A percentile compares a stretch with the other conserved stretches of the same genome.
Evolutionary conservation across 2,113 vertebrate genomes (phyloP).

Genomic region (Hippocampus abdominalis): DNA sequence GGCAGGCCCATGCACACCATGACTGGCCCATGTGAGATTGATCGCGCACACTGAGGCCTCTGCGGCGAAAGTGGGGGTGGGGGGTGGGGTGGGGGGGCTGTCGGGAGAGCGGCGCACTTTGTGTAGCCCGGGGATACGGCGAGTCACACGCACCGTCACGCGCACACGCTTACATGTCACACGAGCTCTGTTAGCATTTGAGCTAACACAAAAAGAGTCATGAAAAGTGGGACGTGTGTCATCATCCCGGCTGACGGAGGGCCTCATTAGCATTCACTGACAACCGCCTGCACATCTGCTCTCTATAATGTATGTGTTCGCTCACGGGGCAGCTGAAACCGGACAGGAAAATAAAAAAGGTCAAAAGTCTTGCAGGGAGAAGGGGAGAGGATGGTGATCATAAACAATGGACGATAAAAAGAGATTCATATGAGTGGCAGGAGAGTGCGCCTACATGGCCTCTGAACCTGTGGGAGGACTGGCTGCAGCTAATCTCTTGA

Average conservation of each 20-base stretch:
- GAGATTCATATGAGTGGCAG: constrained; percentile 65
- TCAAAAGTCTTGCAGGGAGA: constrained; percentile 73
- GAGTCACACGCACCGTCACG: constrained; percentile 24
- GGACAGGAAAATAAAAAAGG: constrained; percentile 73
- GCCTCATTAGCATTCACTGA: constrained; percentile 68
- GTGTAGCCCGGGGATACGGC: constrained; percentile 55
- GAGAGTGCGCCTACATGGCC: constrained; percentile 54
- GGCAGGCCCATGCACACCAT: constrained; percentile 67
- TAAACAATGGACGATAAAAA: constrained; percentile 76
- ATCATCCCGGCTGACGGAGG: constrained; percentile 40
- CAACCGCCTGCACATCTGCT: constrained; percentile 71
- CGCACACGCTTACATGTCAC: constrained; percentile 21
- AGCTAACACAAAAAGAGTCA: not conserved
- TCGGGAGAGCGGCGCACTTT: constrained; percentile 58
- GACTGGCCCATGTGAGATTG: constrained; percentile 77
- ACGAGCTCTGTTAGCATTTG: constrained; percentile 4
- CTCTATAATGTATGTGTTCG: constrained; percentile 63
- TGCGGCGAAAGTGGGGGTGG: constrained; percentile 46
- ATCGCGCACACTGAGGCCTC: constrained; percentile 71
- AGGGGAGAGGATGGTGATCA: constrained; percentile 59
- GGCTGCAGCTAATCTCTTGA: constrained; percentile 57
- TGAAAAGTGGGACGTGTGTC: constrained; percentile 9
- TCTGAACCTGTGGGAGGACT: constrained; percentile 61
- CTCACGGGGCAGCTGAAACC: constrained; percentile 70
- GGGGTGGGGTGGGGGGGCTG: constrained; percentile 59